Evolutionary conservation across 1,140 invertebrate genomes (phyloP), one percentile per base, ranked within the genome.

Genomic region (Drosophila azteca): DNA sequence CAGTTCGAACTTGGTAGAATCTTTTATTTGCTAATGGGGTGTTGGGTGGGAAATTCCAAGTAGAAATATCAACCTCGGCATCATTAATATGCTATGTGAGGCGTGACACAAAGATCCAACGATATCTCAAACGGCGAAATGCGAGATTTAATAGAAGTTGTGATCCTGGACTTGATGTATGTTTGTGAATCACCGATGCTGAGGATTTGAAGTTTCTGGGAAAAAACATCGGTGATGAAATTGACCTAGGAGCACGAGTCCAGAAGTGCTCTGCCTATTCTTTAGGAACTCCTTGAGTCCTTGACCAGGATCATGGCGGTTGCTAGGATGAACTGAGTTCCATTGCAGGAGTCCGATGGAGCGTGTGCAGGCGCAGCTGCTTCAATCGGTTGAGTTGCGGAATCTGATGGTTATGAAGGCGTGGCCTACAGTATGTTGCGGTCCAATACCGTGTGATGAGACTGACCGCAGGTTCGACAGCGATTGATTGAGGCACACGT

Each of bases 21-120:
- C 22, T 24, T 15, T 78, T 60, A 73, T 89, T 83, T n/a, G 80
- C 83, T 6, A 90, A 49, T 9, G 46, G 41, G 3, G 77, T 63
- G 43, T 75, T 67, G 8, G 39, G 7, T 5, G 83, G 77, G 8
- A 90, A 54, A n/a, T 74, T 75, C 50, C 58, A 63, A 13, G 43
- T 26, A 7, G 49, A 41, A 2, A 59, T 57, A 13, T 54, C 57
- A 22, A 76, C 52, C 5, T 67, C 35, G 17, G 70, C 31, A 22
- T 77, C 59, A 17, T 15, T 63, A 57, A 46, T 68, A 63, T 6
- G 57, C 44, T 8, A 74, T 74, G 35, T 67, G 29, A 1, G 65
- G 44, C 11, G 49, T 55, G 2, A 74, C 22, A 15, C 35, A 69
- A 20, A 24, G 22, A 24, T 24, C 2, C 3, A 24, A 24, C 22